Conservation (phyloP, 2,888 invertebrate species). For the Diarsia dahlii region DNA sequence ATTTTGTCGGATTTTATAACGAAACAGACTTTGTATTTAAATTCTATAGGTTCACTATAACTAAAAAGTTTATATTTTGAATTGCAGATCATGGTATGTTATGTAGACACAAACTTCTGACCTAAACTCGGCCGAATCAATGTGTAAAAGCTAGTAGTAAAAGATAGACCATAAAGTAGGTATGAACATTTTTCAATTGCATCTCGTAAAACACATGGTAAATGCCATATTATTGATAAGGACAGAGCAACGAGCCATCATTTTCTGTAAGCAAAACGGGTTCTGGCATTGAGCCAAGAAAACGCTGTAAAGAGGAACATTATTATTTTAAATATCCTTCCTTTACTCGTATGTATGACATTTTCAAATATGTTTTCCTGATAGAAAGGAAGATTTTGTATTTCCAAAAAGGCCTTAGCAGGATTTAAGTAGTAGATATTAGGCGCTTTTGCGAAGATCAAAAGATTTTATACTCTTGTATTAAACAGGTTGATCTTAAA, state of each 20-base stretch:
- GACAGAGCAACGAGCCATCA: conserved; percentile 12
- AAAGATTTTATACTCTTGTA: neutral
- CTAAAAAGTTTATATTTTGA: neutral
- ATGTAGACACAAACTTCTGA: neutral
- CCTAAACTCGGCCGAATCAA: neutral
- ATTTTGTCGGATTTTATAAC: neutral
- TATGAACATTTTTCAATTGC: conserved; percentile 22
- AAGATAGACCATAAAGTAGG: conserved; percentile 1
- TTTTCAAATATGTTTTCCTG: conserved; percentile 1
- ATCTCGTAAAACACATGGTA: conserved; percentile 20
- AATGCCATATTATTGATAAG: conserved; percentile 38
- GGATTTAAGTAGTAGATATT: neutral
- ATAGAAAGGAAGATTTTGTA: neutral
- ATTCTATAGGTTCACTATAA: neutral
- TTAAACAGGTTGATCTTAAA: conserved; percentile 3
- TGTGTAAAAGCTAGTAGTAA: neutral
- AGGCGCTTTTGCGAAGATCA: conserved; percentile 1
- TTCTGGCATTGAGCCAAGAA: conserved; percentile 41
- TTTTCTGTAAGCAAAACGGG: conserved; percentile 24
- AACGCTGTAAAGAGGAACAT: neutral
- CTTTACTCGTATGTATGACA: neutral
- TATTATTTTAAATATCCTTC: conserved; percentile 12
- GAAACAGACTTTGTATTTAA: neutral
- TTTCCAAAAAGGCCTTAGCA: conserved; percentile 4
- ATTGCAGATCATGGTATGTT: neutral